Conservation (phyloP, 2,113 vertebrate genomes). For the Penelope pileata region DNA sequence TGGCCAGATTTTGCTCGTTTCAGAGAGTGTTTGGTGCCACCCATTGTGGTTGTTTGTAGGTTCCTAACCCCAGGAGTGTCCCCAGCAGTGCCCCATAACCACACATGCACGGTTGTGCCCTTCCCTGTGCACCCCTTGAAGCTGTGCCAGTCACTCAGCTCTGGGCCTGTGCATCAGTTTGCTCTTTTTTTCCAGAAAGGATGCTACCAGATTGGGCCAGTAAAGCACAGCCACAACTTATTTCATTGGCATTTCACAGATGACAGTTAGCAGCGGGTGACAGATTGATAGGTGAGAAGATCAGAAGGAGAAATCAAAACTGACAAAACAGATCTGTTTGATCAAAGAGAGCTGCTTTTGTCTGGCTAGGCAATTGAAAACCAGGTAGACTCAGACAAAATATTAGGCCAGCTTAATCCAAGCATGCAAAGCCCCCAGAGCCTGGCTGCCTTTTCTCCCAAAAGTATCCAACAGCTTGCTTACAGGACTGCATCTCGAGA, state of each 20-base stretch:
- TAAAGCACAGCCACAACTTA: not conserved
- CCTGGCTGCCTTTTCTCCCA: not conserved
- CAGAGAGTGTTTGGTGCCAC: not conserved
- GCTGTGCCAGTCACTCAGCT: not conserved
- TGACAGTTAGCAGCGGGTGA: not conserved
- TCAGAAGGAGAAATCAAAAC: not conserved
- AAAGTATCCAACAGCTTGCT: not conserved
- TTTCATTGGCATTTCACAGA: not conserved
- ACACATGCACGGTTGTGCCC: not conserved
- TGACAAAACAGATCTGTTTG: not conserved
- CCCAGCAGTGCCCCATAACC: not conserved
- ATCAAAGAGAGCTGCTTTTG: not conserved
- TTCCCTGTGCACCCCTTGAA: not conserved
- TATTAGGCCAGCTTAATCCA: not conserved
- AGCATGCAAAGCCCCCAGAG: not conserved
- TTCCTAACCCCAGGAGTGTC: not conserved
- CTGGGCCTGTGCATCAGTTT: not conserved
- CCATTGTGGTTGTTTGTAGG: not conserved
- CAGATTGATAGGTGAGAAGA: not conserved
- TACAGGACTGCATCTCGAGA: fast-evolving
- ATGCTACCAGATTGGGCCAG: not conserved
- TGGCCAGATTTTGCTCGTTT: not conserved
- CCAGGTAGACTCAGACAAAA: not conserved
- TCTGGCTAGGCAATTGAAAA: not conserved
- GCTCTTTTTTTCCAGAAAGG: not conserved